phyloP scores from a whole-genome alignment of 2,113 vertebrate genomes.

The Boulengeromyrus knoepffleri region DNA sequence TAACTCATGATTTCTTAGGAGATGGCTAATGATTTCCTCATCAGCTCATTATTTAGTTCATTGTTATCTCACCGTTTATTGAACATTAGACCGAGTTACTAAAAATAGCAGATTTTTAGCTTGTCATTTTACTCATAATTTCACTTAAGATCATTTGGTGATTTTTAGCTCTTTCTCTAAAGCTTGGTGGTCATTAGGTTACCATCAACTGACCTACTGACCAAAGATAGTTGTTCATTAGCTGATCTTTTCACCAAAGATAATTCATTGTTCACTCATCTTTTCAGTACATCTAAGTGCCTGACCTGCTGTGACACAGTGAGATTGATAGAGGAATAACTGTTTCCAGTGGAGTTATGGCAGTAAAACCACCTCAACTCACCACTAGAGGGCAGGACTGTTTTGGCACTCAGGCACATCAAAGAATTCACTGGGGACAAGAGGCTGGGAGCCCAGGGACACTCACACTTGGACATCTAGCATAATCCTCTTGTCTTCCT shows the following conservation, averaged over 20 bases:
- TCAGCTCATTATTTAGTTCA: too few species aligned
- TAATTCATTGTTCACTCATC: not conserved
- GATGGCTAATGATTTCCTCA: not conserved
- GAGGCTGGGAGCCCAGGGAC: not conserved
- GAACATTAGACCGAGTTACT: too few species aligned
- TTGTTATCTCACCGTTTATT: too few species aligned
- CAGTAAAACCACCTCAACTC: not conserved
- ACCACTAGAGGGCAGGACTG: not conserved
- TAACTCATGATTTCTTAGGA: not conserved
- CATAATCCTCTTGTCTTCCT: constrained; percentile 95
- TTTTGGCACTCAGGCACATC: not conserved
- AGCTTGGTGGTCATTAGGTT: not conserved
- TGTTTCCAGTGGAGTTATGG: not conserved
- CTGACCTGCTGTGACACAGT: not conserved
- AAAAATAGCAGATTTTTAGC: not conserved
- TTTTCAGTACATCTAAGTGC: not conserved
- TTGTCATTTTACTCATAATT: not conserved
- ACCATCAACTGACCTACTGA: not conserved
- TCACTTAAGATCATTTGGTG: not conserved
- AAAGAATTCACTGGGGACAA: not conserved
- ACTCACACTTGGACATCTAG: constrained; percentile 92
- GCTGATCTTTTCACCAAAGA: not conserved
- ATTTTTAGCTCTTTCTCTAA: not conserved
- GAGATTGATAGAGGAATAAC: not conserved
- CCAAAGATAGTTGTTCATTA: not conserved